Evolutionary conservation across 2,888 invertebrate species (phyloP), one percentile per base, ranked within the genome.

Genomic region (Plebejus melissa): DNA sequence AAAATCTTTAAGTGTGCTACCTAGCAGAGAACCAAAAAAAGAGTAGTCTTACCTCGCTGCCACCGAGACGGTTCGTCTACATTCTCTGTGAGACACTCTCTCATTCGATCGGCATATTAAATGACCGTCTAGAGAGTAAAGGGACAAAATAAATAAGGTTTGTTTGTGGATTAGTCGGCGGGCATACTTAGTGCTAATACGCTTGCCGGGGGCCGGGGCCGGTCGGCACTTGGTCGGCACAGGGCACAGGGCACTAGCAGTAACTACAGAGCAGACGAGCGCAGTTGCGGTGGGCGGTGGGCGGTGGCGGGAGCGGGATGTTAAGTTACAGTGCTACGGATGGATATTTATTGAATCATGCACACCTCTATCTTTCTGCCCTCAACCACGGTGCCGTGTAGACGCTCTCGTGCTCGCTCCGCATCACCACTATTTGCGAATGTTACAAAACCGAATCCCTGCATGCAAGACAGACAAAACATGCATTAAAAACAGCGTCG

Each of bases 381-480:
- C 97, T 99, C 99, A 97, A 99, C 99, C 97, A 99, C 98, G 96
- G 99, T 98, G 97, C 99, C 99, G 97, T 99, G 99, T 96, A 99
- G 98, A 97, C 99, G 98, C 97, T 99, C 99, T 96, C 99, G 98
- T 97, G 99, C 99, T 96, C 98, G 97, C 97, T 99, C 99, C 95
- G 99, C 99, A 96, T 99, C 99, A 96, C 97, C 97, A 96, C 98
- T 98, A 97, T 98, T 98, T 97, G 99, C 99, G 98, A 99, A 99
- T 97, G 99, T 99, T 97, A 99, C 99, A 98, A 99, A 99, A 97
- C 99, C 99, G 97, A 99, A 99, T 96, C 99, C 99, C 99, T 99
- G 98, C 97, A 97, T 97, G 98, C 97, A 97, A 95, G 97, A 97
- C 97, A 97, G 96, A 97, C 96, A 97, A 97, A 96, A 97, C 97